A percentile compares a stretch with the other conserved stretches of the same genome.
Conservation (phyloP, 2,113 vertebrate genomes). For the Peucedramus taeniatus region DNA sequence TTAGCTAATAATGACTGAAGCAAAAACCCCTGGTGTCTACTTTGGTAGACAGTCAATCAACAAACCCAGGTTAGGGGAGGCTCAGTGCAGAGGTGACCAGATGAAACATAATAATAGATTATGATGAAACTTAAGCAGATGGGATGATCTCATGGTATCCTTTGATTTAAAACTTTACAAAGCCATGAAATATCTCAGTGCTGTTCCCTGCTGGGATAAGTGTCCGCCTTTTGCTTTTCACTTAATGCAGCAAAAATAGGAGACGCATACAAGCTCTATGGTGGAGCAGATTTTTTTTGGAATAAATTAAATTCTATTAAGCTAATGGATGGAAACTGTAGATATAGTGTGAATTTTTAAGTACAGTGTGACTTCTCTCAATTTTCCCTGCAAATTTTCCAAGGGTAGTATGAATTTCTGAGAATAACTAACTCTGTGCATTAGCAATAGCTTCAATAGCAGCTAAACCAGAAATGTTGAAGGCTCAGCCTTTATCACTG, state of each 20-base stretch:
- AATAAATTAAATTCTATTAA: not conserved
- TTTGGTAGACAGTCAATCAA: not conserved
- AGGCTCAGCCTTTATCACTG: not conserved
- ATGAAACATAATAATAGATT: not conserved
- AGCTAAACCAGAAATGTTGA: not conserved
- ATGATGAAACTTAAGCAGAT: not conserved
- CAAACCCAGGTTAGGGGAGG: not conserved
- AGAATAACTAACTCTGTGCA: not conserved
- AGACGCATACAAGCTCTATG: not conserved
- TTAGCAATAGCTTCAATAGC: not conserved
- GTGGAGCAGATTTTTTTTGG: not conserved
- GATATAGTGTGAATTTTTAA: not conserved
- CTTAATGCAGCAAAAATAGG: not conserved
- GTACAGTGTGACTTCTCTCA: not conserved
- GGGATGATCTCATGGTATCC: not conserved
- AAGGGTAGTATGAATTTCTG: not conserved
- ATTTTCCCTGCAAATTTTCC: not conserved
- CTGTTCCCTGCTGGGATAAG: not conserved
- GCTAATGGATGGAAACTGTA: not conserved
- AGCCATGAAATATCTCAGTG: not conserved
- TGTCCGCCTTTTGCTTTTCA: not conserved
- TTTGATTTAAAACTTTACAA: constrained; percentile 6
- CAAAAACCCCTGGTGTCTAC: not conserved
- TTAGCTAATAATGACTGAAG: not conserved
- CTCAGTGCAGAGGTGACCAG: not conserved